A percentile compares a stretch with the other conserved stretches of the same genome.
Conservation (phyloP, 1,140 invertebrate genomes). For the Ostrea denselamellosa region DNA sequence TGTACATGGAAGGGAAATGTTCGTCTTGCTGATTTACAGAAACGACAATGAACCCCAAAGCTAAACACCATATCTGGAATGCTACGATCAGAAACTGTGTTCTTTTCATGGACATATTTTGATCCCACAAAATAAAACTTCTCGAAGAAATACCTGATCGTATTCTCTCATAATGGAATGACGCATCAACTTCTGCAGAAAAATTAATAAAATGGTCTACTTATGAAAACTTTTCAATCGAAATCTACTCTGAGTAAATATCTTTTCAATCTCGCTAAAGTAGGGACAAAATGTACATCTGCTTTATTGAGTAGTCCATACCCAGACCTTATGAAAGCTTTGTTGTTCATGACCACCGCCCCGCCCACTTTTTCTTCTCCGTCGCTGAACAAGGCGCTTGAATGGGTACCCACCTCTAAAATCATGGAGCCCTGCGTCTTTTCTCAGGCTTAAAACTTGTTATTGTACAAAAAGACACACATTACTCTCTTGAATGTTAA, state of each 20-base stretch:
- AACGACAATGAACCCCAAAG: not conserved
- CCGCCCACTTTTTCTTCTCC: constrained; percentile 30
- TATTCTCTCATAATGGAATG: constrained; percentile 20
- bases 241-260: constrained; percentile 36
- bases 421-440: not conserved
- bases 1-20: not conserved
- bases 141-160: not conserved
- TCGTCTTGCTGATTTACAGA: not conserved
- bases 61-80: no score
- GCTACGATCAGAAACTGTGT: not conserved
- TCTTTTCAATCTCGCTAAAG: constrained; percentile 9
- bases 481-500: constrained; percentile 33
- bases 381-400: constrained; percentile 23
- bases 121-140: not conserved
- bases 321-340: constrained; percentile 31
- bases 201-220: constrained; percentile 38
- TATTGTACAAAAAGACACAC: not conserved
- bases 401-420: constrained; percentile 22
- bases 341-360: not conserved
- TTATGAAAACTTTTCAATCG: constrained; percentile 34
- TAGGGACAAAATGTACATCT: constrained; percentile 27
- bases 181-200: constrained; percentile 28
- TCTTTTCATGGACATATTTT: not conserved
- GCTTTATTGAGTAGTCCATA: constrained; percentile 35
- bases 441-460: constrained; percentile 20